phyloP scores from a whole-genome alignment of 2,888 invertebrate genomes.

The Ganaspis brasiliensis region DNA sequence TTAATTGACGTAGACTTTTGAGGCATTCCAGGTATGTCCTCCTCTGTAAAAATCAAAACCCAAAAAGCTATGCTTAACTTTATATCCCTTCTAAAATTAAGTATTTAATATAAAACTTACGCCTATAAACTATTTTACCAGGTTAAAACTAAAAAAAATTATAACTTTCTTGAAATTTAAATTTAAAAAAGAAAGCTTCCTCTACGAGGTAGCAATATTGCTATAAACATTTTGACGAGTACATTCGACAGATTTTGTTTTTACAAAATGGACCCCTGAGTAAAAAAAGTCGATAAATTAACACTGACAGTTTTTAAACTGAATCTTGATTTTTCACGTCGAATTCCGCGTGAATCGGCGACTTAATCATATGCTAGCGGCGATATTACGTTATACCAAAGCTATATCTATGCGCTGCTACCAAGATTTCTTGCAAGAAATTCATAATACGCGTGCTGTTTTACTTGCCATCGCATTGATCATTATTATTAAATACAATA shows the following conservation, averaged over 20 bases:
- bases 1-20: conserved; percentile 55
- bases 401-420: conserved; percentile 75
- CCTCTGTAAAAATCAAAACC: conserved; percentile 51
- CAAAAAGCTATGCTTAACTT: conserved; percentile 21
- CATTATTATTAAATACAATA: conserved; percentile 42
- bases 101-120: background rate
- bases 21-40: background rate
- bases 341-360: conserved; percentile 63
- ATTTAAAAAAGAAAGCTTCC: background rate
- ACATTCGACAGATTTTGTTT: conserved; percentile 1
- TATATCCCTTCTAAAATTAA: background rate
- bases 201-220: too few relatives aligned
- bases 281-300: conserved; percentile 50
- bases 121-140: background rate
- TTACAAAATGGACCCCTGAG: conserved; percentile 51
- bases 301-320: conserved; percentile 54
- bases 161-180: background rate
- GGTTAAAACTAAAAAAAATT: background rate
- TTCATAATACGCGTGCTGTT: conserved; percentile 46
- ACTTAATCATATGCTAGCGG: conserved; percentile 71
- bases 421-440: conserved; percentile 67
- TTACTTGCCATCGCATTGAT: conserved; percentile 46
- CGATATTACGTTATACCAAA: conserved; percentile 75
- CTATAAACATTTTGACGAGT: background rate
- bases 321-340: conserved; percentile 55